phyloP scores from a whole-genome alignment of 2,113 vertebrate species.

The Parus major region DNA sequence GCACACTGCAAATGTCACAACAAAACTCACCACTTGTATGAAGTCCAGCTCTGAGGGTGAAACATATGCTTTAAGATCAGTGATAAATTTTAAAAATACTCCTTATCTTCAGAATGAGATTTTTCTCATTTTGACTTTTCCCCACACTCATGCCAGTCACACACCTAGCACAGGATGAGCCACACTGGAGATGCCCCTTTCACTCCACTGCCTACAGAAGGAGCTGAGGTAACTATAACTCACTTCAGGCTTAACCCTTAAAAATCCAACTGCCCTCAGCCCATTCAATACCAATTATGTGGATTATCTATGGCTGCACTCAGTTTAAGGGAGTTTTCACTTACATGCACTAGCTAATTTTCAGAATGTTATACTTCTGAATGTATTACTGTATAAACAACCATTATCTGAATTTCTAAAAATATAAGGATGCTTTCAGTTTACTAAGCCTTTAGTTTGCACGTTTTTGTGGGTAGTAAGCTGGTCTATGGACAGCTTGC shows the following conservation, averaged over 20 bases:
- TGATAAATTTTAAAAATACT: background rate
- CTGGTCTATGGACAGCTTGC: background rate
- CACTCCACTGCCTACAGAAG: background rate
- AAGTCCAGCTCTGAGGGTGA: background rate
- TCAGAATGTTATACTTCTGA: accelerated
- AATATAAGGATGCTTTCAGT: background rate
- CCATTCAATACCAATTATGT: background rate
- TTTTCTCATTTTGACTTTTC: background rate
- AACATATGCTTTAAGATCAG: background rate
- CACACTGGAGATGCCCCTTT: background rate
- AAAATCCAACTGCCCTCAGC: background rate
- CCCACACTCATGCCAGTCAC: background rate
- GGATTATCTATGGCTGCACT: background rate
- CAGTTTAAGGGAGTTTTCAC: background rate
- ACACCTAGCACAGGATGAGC: background rate
- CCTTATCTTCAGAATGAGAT: background rate
- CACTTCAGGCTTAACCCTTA: background rate
- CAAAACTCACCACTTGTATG: background rate
- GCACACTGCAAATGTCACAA: background rate
- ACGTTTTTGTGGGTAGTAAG: background rate
- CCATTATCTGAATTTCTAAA: background rate
- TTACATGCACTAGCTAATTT: background rate
- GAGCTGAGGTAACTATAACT: background rate
- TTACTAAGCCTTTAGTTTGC: background rate
- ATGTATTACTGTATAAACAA: background rate